phyloP scores from a whole-genome alignment of 2,797 vertebrate species.

The Catamblyrhynchus diadema region DNA sequence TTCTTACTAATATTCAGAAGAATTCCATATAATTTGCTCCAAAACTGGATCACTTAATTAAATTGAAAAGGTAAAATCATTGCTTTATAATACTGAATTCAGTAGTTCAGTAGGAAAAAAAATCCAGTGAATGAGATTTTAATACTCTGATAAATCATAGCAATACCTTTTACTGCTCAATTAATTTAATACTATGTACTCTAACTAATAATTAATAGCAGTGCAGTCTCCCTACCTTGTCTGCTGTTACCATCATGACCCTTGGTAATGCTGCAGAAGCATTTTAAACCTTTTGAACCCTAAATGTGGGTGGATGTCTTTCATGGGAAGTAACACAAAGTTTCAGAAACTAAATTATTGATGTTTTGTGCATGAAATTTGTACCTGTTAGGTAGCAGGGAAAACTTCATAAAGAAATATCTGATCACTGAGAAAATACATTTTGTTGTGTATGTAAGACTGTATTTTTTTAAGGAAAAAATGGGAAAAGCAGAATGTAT shows the following conservation, averaged over 20 bases:
- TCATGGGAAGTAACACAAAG: not conserved
- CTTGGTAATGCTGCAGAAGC: not conserved
- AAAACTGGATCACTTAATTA: not conserved
- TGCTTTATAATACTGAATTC: not conserved
- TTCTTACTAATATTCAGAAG: not conserved
- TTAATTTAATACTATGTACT: constrained; percentile 4
- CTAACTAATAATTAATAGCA: constrained; percentile 27
- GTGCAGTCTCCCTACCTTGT: not conserved
- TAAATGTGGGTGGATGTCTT: not conserved
- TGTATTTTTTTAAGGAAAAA: not conserved
- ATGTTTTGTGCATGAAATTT: not conserved
- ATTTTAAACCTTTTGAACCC: not conserved
- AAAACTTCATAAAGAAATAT: not conserved
- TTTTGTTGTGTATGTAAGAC: not conserved
- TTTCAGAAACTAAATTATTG: not conserved
- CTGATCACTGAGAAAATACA: not conserved
- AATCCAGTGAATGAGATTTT: not conserved
- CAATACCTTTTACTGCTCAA: constrained; percentile 11
- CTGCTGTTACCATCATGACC: not conserved
- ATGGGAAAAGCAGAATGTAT: not conserved
- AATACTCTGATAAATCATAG: constrained; percentile 33
- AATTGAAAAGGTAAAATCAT: not conserved
- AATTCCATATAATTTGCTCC: not conserved
- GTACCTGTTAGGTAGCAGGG: not conserved
- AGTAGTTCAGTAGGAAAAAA: not conserved